Percentiles rank a stretch among this genome's conserved stretches.
Conservation (phyloP, 2,797 vertebrate genomes). For the Rallus crepitans region DNA sequence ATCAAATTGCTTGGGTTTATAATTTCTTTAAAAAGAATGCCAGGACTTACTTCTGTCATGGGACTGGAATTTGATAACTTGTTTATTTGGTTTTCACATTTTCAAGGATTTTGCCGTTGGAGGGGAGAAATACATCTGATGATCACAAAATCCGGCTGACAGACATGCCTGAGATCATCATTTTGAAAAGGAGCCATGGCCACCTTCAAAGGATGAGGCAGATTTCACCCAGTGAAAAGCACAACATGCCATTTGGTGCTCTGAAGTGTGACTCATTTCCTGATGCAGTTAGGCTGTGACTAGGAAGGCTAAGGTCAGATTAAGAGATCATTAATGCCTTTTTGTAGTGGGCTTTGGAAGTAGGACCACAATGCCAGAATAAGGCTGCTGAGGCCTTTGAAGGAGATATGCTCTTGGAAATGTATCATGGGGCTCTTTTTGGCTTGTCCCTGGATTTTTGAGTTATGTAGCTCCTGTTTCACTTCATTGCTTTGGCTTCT, state of each 20-base stretch:
- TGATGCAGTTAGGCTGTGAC: background rate
- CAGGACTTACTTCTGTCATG: background rate
- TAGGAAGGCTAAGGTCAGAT: conserved; percentile 9
- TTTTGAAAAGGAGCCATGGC: conserved; percentile 29
- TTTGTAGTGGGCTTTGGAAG: conserved; percentile 13
- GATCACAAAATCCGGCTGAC: conserved; percentile 39
- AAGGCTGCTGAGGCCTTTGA: background rate
- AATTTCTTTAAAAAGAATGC: background rate
- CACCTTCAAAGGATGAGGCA: conserved; percentile 26
- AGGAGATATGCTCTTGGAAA: conserved; percentile 12
- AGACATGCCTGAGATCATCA: conserved; percentile 32
- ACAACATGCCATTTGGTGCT: conserved; percentile 13
- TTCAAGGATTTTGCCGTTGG: conserved; percentile 30
- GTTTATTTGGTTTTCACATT: conserved; percentile 18
- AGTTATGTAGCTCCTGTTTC: background rate
- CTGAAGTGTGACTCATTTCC: background rate
- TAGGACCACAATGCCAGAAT: background rate
- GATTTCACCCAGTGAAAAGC: conserved; percentile 4
- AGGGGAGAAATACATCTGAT: background rate
- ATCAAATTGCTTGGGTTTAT: background rate
- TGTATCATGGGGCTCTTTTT: background rate
- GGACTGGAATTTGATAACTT: conserved; percentile 19
- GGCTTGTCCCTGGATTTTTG: background rate
- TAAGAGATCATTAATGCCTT: background rate
- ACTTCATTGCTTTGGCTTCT: background rate